A percentile compares a stretch with the other conserved stretches of the same genome.
Conservation (phyloP, 2,888 invertebrate genomes). For the Alcis repandata region DNA sequence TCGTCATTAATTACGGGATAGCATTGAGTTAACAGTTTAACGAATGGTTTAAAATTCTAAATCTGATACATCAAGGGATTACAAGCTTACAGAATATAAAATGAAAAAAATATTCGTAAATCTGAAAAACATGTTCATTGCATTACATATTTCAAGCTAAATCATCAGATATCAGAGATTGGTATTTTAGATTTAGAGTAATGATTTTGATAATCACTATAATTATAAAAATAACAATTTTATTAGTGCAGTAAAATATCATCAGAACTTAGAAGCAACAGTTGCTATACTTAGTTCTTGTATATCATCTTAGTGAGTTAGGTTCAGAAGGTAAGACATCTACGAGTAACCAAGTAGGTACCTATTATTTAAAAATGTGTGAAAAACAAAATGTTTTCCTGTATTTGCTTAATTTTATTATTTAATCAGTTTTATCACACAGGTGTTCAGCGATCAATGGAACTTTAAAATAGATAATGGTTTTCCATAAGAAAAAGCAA, state of each 20-base stretch:
- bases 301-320: no score
- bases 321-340: background rate
- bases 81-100: conserved; percentile 12
- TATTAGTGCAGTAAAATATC: no score
- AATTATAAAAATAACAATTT: no score
- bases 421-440: conserved; percentile 1
- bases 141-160: background rate
- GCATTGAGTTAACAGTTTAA: conserved; percentile 31
- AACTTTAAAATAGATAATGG: conserved; percentile 6
- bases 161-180: background rate
- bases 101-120: background rate
- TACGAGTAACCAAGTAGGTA: background rate
- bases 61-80: conserved; percentile 23
- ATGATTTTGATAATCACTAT: background rate
- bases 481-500: background rate
- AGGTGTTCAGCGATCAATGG: conserved; percentile 13
- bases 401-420: background rate
- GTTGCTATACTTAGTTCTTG: no score
- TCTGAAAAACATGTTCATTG: background rate
- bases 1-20: conserved; percentile 28
- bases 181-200: background rate
- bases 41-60: conserved; percentile 26
- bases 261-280: no score
- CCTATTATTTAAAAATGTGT: background rate
- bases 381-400: background rate